These are phyloP conservation scores for Oopsacas minuta DNA, from an alignment of 37 sponge, comb jelly and placozoan genomes.

Conservation along the genomic window DNA sequence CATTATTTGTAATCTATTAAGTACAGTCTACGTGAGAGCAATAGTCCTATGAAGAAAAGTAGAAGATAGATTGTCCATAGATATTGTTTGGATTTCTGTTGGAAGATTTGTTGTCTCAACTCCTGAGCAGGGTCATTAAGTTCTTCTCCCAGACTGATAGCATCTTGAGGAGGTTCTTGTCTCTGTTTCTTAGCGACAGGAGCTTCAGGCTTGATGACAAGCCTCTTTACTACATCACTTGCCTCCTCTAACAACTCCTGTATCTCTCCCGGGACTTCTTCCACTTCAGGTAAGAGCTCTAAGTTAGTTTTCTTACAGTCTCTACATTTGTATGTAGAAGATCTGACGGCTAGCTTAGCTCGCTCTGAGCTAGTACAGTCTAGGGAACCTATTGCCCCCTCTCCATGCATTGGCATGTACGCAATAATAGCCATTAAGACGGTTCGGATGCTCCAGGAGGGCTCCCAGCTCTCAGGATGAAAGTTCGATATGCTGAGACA, in stretches of 20 bases:
- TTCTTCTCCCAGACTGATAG: not conserved
- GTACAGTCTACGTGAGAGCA: not conserved
- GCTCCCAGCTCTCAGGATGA: constrained; percentile 97
- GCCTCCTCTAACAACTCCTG: not conserved
- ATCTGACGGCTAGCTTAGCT: constrained; percentile 45
- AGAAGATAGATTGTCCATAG: not conserved
- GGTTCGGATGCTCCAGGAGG: constrained; percentile 98
- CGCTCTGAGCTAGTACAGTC: constrained; percentile 69
- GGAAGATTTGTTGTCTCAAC: not conserved
- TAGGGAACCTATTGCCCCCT: constrained; percentile 82
- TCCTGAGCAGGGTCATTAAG: not conserved
- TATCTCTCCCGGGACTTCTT: not conserved
- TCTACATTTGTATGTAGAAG: not conserved
- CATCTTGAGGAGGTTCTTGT: not conserved
- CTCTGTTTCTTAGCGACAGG: not conserved
- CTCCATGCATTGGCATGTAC: constrained; percentile 90
- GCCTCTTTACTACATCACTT: not conserved
- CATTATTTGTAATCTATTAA: not conserved
- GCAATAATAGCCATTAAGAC: constrained; percentile 86
- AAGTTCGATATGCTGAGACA: constrained; percentile 88
- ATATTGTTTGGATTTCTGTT: not conserved
- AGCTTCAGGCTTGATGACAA: not conserved
- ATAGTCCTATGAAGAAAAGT: not conserved
- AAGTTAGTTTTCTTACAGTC: not conserved
- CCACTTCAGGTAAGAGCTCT: not conserved